These are phyloP conservation scores for Trialeurodes vaporariorum DNA, from an alignment of 1,140 invertebrate species.

Conservation along the genomic window DNA sequence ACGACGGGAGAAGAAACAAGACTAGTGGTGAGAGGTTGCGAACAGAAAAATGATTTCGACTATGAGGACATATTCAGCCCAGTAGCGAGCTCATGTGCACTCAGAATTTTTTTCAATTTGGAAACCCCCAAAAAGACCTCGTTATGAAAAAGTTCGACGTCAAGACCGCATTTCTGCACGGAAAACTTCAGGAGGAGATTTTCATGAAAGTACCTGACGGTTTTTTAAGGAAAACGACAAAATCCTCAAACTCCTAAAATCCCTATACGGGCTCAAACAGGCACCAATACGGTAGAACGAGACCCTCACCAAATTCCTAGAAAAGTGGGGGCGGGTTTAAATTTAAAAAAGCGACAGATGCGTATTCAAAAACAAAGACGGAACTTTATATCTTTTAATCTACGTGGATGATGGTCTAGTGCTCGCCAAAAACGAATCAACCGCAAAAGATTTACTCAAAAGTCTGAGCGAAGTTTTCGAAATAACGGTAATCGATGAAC, in stretches of 20 bases:
- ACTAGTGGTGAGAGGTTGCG: constrained; percentile 18
- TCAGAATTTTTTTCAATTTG: constrained; percentile 28
- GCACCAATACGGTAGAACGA: constrained; percentile 29
- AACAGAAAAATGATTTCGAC: constrained; percentile 17
- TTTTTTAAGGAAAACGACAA: not conserved
- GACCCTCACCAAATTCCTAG: constrained; percentile 26
- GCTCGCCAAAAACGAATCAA: constrained; percentile 14
- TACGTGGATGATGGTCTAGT: constrained; percentile 34
- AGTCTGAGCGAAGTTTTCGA: constrained; percentile 21
- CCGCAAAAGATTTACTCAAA: constrained; percentile 22
- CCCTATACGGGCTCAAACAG: constrained; percentile 26
- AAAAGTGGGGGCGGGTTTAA: constrained; percentile 20
- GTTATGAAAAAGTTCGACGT: constrained; percentile 17
- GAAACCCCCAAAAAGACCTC: constrained; percentile 26
- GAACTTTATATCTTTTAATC: constrained; percentile 18
- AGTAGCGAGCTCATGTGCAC: constrained; percentile 20
- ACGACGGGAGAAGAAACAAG: constrained; percentile 17
- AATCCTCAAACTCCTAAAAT: constrained; percentile 13
- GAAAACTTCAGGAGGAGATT: not conserved
- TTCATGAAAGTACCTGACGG: constrained; percentile 6
- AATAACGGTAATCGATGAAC: constrained; percentile 16
- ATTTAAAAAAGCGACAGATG: constrained; percentile 21
- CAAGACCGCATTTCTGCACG: constrained; percentile 7
- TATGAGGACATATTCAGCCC: constrained; percentile 28
- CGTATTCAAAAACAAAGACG: constrained; percentile 16